Percentiles rank a stretch among this genome's conserved stretches.
Conservation (phyloP, 2,797 vertebrate genomes). For the Sebastes trivittatus region DNA sequence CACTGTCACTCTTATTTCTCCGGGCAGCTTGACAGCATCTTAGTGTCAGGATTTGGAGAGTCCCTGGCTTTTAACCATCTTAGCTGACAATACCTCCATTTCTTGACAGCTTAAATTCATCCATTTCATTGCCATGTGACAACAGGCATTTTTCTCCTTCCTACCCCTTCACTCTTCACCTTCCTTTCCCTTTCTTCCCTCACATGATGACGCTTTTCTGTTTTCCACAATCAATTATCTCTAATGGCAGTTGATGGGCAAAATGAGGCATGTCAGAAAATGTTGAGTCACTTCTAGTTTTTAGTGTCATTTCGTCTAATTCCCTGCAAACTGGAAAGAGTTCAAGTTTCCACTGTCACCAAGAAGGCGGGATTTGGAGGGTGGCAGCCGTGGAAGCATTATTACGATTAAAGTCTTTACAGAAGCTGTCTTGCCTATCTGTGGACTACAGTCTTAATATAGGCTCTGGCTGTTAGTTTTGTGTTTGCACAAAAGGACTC, state of each 20-base stretch:
- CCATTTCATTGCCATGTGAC: constrained; percentile 65
- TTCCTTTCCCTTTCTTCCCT: constrained; percentile 17
- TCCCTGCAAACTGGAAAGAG: constrained; percentile 40
- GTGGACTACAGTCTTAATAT: constrained; percentile 50
- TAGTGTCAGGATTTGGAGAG: constrained; percentile 77
- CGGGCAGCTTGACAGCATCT: constrained; percentile 73
- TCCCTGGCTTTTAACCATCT: constrained; percentile 74
- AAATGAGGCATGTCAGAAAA: constrained; percentile 55
- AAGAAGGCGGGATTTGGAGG: constrained; percentile 38
- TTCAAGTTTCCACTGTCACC: constrained; percentile 51
- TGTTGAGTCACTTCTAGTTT: constrained; percentile 52
- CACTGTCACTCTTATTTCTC: constrained; percentile 63
- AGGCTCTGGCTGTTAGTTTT: constrained; percentile 29
- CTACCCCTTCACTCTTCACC: constrained; percentile 23
- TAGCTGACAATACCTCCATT: constrained; percentile 73
- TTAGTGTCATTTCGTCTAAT: constrained; percentile 49
- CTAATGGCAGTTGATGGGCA: constrained; percentile 52
- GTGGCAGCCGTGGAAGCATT: constrained; percentile 39
- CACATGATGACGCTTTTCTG: constrained; percentile 20
- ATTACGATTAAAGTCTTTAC: constrained; percentile 59
- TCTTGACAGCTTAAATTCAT: constrained; percentile 76
- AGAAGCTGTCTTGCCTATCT: constrained; percentile 55
- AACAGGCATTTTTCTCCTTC: constrained; percentile 51
- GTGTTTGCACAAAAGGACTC: constrained; percentile 43
- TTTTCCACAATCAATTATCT: constrained; percentile 55